phyloP scores from a whole-genome alignment of 2,888 invertebrate genomes.

The Gymnosoma rotundatum region DNA sequence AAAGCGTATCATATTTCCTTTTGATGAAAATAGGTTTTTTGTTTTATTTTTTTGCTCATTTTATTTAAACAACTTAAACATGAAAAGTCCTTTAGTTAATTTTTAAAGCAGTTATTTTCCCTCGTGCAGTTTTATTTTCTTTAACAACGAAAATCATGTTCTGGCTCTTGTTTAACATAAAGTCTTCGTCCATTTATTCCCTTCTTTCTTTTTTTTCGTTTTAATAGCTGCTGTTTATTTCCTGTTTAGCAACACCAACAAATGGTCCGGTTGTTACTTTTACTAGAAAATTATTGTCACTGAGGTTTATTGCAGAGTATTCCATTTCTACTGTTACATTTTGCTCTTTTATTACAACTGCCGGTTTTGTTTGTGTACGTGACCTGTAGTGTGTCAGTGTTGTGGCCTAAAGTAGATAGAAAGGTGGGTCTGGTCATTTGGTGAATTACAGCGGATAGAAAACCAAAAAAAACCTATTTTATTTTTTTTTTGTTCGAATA shows the following conservation, averaged over 20 bases:
- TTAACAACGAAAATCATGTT: not conserved
- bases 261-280: slow-evolving; percentile 30
- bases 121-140: not conserved
- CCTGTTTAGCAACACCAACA: slow-evolving; percentile 39
- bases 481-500: slow-evolving; percentile 4
- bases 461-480: slow-evolving; percentile 9
- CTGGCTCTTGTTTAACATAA: slow-evolving; percentile 45
- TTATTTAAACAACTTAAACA: too few relatives aligned
- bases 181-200: slow-evolving; percentile 22
- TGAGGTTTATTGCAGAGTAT: slow-evolving; percentile 30
- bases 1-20: too few relatives aligned
- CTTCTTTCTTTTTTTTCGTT: not conserved
- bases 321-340: not conserved
- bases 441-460: not conserved
- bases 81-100: not conserved
- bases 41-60: too few relatives aligned
- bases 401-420: slow-evolving; percentile 33
- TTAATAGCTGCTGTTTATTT: slow-evolving; percentile 34
- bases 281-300: slow-evolving; percentile 17
- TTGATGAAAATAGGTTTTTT: too few relatives aligned
- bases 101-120: not conserved
- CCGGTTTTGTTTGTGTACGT: slow-evolving; percentile 46
- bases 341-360: slow-evolving; percentile 33
- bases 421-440: slow-evolving; percentile 20
- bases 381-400: slow-evolving; percentile 45